These are phyloP conservation scores for Crotalus helleri DNA, from an alignment of 2,113 vertebrate genomes.

Conservation along the genomic window DNA sequence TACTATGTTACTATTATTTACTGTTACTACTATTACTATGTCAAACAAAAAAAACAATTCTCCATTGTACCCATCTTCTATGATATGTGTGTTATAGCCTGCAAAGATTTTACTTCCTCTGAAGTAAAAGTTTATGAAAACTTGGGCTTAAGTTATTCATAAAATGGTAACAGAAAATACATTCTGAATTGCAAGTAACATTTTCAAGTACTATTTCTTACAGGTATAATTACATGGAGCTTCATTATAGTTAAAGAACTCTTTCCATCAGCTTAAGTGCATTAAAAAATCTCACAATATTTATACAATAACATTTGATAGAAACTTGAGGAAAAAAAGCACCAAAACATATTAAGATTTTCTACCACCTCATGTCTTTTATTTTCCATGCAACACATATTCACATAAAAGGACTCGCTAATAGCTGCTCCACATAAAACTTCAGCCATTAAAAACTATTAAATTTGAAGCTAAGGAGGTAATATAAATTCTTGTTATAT, in stretches of 20 bases:
- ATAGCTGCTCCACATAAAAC: not conserved
- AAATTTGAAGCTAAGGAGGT: not conserved
- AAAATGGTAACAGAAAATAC: not conserved
- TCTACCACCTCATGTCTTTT: not conserved
- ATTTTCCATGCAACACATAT: not conserved
- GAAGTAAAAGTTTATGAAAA: not conserved
- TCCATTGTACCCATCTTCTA: not conserved
- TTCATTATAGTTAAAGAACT: not conserved
- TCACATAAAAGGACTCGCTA: not conserved
- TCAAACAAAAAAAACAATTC: not conserved
- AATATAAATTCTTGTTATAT: not conserved
- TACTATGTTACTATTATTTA: too few species aligned
- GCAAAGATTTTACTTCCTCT: not conserved
- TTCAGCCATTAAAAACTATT: not conserved
- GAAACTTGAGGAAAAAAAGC: not conserved
- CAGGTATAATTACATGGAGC: not conserved
- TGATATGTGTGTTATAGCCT: not conserved
- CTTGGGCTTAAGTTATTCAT: not conserved
- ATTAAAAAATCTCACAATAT: not conserved
- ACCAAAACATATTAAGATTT: not conserved
- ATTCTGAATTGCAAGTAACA: not conserved
- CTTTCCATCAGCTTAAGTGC: not conserved
- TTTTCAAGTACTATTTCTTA: not conserved
- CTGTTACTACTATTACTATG: not conserved
- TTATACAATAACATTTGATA: not conserved